A percentile compares a stretch with the other conserved stretches of the same genome.
phyloP scores from a whole-genome alignment of 2,888 invertebrate species.

The Eretmocerus hayati region DNA sequence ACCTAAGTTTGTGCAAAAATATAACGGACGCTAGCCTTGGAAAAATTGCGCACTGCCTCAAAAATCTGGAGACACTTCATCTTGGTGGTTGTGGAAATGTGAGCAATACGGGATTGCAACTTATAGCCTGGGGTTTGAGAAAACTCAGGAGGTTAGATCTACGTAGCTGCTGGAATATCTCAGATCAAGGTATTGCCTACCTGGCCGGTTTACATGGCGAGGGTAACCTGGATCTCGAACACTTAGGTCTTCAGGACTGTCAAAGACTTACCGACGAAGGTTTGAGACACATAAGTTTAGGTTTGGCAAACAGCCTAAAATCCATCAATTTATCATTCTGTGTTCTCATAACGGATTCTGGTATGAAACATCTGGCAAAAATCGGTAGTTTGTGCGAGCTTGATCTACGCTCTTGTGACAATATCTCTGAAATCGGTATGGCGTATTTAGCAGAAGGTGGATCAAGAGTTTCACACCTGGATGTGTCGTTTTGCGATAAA shows the following conservation, averaged over 20 bases:
- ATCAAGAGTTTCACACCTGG: constrained; percentile 70
- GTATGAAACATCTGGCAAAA: constrained; percentile 78
- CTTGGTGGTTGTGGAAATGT: constrained; percentile 88
- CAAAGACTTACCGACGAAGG: constrained; percentile 90
- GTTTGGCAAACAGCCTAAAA: constrained; percentile 66
- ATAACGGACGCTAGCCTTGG: constrained; percentile 85
- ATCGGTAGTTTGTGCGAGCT: constrained; percentile 78
- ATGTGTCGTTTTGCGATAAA: constrained; percentile 94
- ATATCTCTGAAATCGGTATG: constrained; percentile 86
- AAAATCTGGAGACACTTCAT: constrained; percentile 80
- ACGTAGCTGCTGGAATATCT: constrained; percentile 87
- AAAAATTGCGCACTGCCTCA: constrained; percentile 75
- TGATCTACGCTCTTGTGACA: constrained; percentile 87
- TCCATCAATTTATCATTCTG: constrained; percentile 91
- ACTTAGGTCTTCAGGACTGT: constrained; percentile 88
- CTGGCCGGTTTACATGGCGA: constrained; percentile 68
- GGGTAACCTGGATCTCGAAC: constrained; percentile 72
- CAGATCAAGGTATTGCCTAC: constrained; percentile 84
- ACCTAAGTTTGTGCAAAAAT: constrained; percentile 89
- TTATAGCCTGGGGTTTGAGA: constrained; percentile 82
- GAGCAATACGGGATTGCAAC: constrained; percentile 77
- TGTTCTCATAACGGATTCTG: constrained; percentile 88
- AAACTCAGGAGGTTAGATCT: constrained; percentile 79
- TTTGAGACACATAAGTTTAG: constrained; percentile 74
- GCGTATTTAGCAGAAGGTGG: constrained; percentile 88